phyloP scores from a whole-genome alignment of 2,888 invertebrate species.

The Synergus itoensis region DNA sequence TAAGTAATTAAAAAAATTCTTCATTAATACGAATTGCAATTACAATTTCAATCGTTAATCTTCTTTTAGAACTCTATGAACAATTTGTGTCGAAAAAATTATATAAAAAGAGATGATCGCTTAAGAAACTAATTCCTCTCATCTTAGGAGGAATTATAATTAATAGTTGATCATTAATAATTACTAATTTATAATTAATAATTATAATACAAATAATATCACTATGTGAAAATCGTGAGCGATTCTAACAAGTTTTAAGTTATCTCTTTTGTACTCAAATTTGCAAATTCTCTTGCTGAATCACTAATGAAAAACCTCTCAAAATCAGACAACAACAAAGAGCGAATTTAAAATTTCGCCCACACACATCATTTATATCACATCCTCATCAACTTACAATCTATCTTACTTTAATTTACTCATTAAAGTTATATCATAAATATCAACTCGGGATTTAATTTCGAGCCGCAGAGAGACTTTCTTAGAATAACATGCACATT shows the following conservation, averaged over 20 bases:
- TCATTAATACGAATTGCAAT: not conserved
- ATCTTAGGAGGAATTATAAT: not conserved
- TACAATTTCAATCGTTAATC: not conserved
- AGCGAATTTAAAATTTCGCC: slow-evolving; percentile 36
- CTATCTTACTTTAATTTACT: slow-evolving; percentile 50
- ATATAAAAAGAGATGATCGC: not conserved
- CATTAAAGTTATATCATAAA: slow-evolving; percentile 45
- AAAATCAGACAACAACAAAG: slow-evolving; percentile 30
- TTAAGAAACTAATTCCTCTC: not conserved
- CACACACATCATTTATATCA: slow-evolving; percentile 27
- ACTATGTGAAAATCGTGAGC: slow-evolving; percentile 38
- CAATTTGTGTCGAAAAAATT: not conserved
- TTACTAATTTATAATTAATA: not conserved
- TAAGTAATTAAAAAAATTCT: too few relatives aligned
- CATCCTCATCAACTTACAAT: slow-evolving; percentile 43
- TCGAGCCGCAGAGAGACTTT: not conserved
- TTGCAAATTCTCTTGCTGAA: not conserved
- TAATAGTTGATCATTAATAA: not conserved
- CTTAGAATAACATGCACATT: not conserved
- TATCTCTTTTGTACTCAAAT: slow-evolving; percentile 29
- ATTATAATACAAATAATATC: slow-evolving; percentile 27
- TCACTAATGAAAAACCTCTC: not conserved
- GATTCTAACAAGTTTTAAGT: slow-evolving; percentile 24
- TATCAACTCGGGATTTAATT: not conserved
- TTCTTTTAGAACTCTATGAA: slow-evolving; percentile 10